Percentiles rank a stretch among this genome's conserved stretches.
These are phyloP conservation scores for Microplitis manilae DNA, from an alignment of 2,888 invertebrate genomes.

Conservation along the genomic window DNA sequence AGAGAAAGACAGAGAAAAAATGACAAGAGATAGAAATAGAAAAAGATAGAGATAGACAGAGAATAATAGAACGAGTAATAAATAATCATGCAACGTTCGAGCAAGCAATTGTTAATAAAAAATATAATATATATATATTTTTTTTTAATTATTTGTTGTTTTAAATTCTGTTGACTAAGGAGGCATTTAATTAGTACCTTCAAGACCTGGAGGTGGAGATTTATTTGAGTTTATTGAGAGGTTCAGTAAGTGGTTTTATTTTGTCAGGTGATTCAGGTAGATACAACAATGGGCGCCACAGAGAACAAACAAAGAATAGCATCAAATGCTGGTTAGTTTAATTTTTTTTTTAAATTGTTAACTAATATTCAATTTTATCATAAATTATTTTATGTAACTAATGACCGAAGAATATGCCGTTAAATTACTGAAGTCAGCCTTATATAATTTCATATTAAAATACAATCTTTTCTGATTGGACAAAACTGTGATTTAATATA, in stretches of 20 bases:
- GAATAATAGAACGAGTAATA: slow-evolving; percentile 47
- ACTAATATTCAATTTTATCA: not conserved
- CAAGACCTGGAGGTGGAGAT: slow-evolving; percentile 70
- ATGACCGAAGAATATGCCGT: too few relatives aligned
- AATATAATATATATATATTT: slow-evolving; percentile 30
- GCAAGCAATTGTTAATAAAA: slow-evolving; percentile 56
- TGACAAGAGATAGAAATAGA: slow-evolving; percentile 37
- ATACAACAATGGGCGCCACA: slow-evolving; percentile 71
- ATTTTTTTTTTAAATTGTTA: slow-evolving; percentile 25
- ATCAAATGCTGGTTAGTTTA: slow-evolving; percentile 68
- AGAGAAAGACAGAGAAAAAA: not conserved
- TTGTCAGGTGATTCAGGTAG: slow-evolving; percentile 69
- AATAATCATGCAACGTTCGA: slow-evolving; percentile 64
- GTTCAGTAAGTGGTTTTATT: slow-evolving; percentile 68
- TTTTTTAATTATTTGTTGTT: slow-evolving; percentile 52
- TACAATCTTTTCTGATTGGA: too few relatives aligned
- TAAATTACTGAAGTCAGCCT: too few relatives aligned
- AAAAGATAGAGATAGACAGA: slow-evolving; percentile 43
- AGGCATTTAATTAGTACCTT: slow-evolving; percentile 70
- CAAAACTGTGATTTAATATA: too few relatives aligned
- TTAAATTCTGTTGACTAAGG: slow-evolving; percentile 59
- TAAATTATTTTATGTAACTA: too few relatives aligned
- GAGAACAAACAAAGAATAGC: slow-evolving; percentile 71
- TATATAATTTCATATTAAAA: too few relatives aligned
- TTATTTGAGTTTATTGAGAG: slow-evolving; percentile 70